Evolutionary conservation across 53 echinoderm and acorn worm genomes (phyloP), one percentile per base, ranked within the genome.

Genomic region (Apostichopus leukothele): DNA sequence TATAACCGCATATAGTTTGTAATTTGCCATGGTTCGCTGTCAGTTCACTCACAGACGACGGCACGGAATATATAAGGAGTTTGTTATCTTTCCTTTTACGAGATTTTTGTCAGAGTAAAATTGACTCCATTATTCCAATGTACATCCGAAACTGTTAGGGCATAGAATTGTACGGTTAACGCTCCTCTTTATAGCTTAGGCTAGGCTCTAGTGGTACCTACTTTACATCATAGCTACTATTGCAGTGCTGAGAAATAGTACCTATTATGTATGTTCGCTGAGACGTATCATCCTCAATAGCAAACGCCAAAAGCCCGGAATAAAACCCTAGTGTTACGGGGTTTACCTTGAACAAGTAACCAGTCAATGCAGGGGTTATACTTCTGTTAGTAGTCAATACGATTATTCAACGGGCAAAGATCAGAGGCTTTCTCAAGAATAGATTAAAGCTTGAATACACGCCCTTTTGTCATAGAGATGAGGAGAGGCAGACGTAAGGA

Each of bases 261-360:
- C 2, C 16, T 77, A 77, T 77, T 77, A 50, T 77, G 77, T 77
- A 50, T 77, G 77, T 50, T 77, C 77, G 52, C 12, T 77, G 77
- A 77, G 39, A 9, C 77, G 77, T 77, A 77, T 51, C 77, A 10
- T 57, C 39, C 39, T 39, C 39, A 39, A 57, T 57, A 57, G 57
- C 57, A 57, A 57, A 57, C 57, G 7, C 57, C 5, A 57, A 57
- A 57, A 57, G 57, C 57, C 10, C 57, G 57, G 57, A 57, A 57
- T 9, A 10, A 57, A 57, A 57, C 57, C 1, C 57, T 39, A 57
- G 10, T 10, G 57, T 57, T 57, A 10, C 10, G 5, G 59, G 81
- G n/a, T 81, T 81, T 81, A 81, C 81, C 81, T 81, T 81, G 54
- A 55, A 55, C 81, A 81, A 81, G 54, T 81, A 81, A 81, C 7